Percentiles rank a stretch among this genome's conserved stretches.
phyloP scores from a whole-genome alignment of 2,888 invertebrate species.

The Torymus tubicola region DNA sequence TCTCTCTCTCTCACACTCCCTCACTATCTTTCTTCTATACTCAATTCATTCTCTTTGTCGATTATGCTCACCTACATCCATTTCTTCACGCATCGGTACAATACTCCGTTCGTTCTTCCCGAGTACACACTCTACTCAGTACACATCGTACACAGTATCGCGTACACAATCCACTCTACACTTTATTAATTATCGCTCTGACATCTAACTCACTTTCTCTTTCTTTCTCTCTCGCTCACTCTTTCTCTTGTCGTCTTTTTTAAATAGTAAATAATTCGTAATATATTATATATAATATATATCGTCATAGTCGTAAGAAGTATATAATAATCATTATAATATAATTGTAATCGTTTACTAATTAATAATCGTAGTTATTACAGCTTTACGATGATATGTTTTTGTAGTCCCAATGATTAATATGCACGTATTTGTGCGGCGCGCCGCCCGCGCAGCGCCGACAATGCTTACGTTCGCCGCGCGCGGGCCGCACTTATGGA shows the following conservation, averaged over 20 bases:
- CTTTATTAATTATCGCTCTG: constrained; percentile 13
- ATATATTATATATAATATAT: constrained; percentile 59
- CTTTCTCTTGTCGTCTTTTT: constrained; percentile 12
- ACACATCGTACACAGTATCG: constrained; percentile 13
- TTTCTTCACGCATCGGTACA: constrained; percentile 25
- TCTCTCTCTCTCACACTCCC: background rate
- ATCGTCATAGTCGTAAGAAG: constrained; percentile 59
- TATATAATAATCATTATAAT: constrained; percentile 59
- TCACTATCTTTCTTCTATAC: background rate
- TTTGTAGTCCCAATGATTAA: constrained; percentile 77
- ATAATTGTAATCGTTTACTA: constrained; percentile 60
- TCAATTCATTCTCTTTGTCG: constrained; percentile 8
- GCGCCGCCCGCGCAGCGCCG: constrained; percentile 61
- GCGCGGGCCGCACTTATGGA: constrained; percentile 69
- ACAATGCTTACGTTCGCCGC: constrained; percentile 52
- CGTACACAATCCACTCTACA: constrained; percentile 14
- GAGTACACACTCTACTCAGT: constrained; percentile 6
- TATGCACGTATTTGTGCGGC: constrained; percentile 75
- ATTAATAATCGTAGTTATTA: constrained; percentile 69
- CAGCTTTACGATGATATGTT: constrained; percentile 74
- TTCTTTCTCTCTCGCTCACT: background rate
- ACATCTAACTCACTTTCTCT: constrained; percentile 16
- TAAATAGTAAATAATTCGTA: constrained; percentile 59
- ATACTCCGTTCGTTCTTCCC: constrained; percentile 19
- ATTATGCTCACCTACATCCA: constrained; percentile 8